Evolutionary conservation across 1,140 invertebrate genomes (phyloP).

Genomic region (Cherax quadricarinatus): DNA sequence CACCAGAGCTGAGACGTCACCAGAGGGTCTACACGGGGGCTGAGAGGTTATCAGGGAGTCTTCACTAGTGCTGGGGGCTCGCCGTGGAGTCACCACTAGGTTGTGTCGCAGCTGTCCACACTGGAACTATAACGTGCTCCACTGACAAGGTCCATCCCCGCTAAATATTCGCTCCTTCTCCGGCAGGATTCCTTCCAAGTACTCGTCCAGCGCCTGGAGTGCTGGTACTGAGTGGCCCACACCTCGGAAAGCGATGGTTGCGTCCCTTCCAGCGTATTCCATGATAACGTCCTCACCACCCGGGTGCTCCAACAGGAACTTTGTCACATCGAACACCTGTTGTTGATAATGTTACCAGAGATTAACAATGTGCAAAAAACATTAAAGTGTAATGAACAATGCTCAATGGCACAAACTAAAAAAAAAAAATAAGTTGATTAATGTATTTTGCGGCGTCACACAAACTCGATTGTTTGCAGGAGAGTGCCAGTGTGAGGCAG

Average conservation of each 20-base stretch:
- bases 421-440: too few species aligned
- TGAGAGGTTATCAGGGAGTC: too few species aligned
- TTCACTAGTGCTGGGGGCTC: too few species aligned
- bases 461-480: too few species aligned
- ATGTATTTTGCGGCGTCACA: too few species aligned
- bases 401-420: too few species aligned
- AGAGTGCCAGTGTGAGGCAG: too few species aligned
- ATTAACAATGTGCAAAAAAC: neutral
- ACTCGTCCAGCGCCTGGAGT: constrained; percentile 81
- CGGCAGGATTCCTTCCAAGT: constrained; percentile 85
- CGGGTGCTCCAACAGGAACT: constrained; percentile 85
- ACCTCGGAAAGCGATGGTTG: constrained; percentile 88
- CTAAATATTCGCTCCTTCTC: constrained; percentile 83
- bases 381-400: neutral
- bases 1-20: too few species aligned
- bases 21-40: too few species aligned
- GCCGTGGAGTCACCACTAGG: too few species aligned
- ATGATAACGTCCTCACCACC: constrained; percentile 90
- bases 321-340: constrained; percentile 81
- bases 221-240: constrained; percentile 86
- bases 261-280: constrained; percentile 91
- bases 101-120: neutral
- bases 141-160: constrained; percentile 15
- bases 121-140: neutral
- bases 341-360: neutral